phyloP scores from a whole-genome alignment of 2,113 vertebrate species.

The Pollachius pollachius region DNA sequence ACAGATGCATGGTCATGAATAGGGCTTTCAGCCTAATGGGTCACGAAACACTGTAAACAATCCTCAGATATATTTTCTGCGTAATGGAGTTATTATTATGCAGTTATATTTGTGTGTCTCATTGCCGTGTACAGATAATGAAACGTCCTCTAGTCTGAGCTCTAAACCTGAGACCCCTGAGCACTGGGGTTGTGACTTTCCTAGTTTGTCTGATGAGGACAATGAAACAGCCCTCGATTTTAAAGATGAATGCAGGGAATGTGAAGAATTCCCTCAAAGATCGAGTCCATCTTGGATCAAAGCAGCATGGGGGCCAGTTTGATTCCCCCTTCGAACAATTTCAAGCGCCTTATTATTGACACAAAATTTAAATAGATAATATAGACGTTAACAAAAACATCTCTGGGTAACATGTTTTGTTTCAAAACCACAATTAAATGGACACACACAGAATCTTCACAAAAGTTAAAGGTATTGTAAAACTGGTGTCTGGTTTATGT shows the following conservation, averaged over 20 bases:
- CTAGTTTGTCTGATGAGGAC: slow-evolving; percentile 22
- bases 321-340: slow-evolving; percentile 14
- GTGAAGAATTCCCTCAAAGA: slow-evolving; percentile 48
- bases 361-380: no score
- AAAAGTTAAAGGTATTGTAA: no score
- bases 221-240: slow-evolving; percentile 40
- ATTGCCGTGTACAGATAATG: neutral
- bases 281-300: slow-evolving; percentile 22
- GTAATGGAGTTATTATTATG: neutral
- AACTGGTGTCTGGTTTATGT: no score
- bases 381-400: no score
- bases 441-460: no score
- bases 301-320: slow-evolving; percentile 13
- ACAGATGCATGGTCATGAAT: slow-evolving; percentile 28
- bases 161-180: neutral
- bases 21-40: no score
- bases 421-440: no score
- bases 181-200: slow-evolving; percentile 14
- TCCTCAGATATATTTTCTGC: neutral
- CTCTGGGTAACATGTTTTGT: no score
- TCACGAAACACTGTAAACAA: no score
- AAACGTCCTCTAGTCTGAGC: slow-evolving; percentile 5
- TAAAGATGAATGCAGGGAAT: slow-evolving; percentile 61
- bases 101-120: neutral
- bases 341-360: neutral